These are phyloP conservation scores for Psococerastis gibbosa DNA, from an alignment of 2,888 invertebrate species.

Conservation along the genomic window DNA sequence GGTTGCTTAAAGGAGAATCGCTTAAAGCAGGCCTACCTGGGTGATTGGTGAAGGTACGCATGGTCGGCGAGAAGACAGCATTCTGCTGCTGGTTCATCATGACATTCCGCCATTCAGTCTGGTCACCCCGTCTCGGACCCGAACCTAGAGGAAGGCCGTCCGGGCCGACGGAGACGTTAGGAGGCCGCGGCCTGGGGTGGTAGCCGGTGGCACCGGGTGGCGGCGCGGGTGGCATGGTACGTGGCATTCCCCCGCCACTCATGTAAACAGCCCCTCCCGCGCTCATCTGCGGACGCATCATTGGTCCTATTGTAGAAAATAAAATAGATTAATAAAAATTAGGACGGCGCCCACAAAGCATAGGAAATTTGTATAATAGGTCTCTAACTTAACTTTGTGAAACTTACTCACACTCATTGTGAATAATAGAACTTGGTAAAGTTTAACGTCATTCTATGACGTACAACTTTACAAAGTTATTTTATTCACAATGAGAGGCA, in stretches of 20 bases:
- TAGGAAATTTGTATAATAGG: too few relatives aligned
- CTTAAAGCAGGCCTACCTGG: too few relatives aligned
- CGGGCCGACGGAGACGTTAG: constrained; percentile 37
- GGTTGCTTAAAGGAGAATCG: too few relatives aligned
- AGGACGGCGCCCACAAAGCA: too few relatives aligned
- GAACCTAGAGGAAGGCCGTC: constrained; percentile 30
- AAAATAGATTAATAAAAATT: constrained; percentile 8
- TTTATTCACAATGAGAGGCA: too few relatives aligned
- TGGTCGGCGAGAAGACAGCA: constrained; percentile 22
- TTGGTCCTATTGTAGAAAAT: constrained; percentile 12
- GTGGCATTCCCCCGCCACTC: constrained; percentile 2
- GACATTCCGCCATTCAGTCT: constrained; percentile 38
- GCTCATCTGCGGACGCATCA: constrained; percentile 13
- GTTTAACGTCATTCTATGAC: too few relatives aligned
- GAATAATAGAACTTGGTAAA: too few relatives aligned
- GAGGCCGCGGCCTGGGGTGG: constrained; percentile 29
- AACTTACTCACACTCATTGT: too few relatives aligned
- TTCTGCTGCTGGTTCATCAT: constrained; percentile 36
- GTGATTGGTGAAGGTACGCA: not conserved
- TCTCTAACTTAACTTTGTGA: too few relatives aligned
- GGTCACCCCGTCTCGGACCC: too few relatives aligned
- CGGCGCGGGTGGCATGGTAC: not conserved
- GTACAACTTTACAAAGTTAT: too few relatives aligned
- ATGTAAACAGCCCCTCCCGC: constrained; percentile 11
- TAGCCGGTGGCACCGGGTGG: too few relatives aligned